phyloP scores from a whole-genome alignment of 2,888 invertebrate species.

The Pyrrhosoma nymphula region DNA sequence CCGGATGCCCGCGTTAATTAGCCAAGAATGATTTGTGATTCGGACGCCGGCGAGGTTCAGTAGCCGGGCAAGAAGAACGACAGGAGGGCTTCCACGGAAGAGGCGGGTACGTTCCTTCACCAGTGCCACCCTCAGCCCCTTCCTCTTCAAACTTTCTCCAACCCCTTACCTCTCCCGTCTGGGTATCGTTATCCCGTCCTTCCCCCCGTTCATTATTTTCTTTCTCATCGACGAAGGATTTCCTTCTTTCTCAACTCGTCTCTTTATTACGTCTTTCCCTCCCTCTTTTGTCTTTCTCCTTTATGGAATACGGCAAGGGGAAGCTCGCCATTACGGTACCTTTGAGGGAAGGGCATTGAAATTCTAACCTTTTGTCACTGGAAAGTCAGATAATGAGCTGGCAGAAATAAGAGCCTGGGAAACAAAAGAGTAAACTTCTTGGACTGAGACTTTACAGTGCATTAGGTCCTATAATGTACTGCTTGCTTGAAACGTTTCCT shows the following conservation, averaged over 20 bases:
- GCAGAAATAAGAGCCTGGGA: not conserved
- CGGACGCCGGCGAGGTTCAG: not conserved
- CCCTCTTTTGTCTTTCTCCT: not conserved
- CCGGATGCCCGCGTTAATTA: not conserved
- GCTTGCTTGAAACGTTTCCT: no score
- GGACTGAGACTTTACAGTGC: no score
- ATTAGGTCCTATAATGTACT: no score
- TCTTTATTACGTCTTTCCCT: not conserved
- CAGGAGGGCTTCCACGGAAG: not conserved
- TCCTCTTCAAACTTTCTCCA: not conserved
- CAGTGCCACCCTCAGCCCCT: not conserved
- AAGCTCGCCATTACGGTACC: not conserved
- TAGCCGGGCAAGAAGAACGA: not conserved
- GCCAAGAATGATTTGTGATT: slow-evolving; percentile 25
- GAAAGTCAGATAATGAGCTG: not conserved
- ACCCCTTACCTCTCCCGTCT: not conserved
- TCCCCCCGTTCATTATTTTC: slow-evolving; percentile 7
- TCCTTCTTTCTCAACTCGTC: not conserved
- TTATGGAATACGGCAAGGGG: not conserved
- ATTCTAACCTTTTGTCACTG: not conserved
- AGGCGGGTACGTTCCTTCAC: not conserved
- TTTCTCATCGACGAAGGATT: not conserved
- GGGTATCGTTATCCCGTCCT: not conserved
- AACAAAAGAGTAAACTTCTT: not conserved
- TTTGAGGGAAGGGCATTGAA: not conserved